phyloP scores from a whole-genome alignment of 2,888 invertebrate species.

The Disparrhopalites patrizii region DNA sequence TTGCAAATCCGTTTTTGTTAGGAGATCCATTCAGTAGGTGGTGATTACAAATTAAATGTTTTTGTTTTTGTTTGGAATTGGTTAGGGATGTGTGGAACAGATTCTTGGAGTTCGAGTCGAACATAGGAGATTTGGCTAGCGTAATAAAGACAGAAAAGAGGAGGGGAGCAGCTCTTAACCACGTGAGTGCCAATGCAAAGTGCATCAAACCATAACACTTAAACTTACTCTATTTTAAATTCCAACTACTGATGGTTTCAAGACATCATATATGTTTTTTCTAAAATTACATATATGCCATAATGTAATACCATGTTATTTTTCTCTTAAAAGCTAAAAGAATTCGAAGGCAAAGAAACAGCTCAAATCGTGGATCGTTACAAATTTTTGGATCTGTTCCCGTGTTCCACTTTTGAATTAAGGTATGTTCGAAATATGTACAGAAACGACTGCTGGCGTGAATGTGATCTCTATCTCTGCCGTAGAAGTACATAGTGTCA shows the following conservation, averaged over 20 bases:
- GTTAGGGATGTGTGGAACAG: slow-evolving; percentile 98
- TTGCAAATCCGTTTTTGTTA: slow-evolving; percentile 39
- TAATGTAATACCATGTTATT: slow-evolving; percentile 15
- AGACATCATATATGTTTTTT: background rate
- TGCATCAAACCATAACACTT: no score
- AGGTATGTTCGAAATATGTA: slow-evolving; percentile 55
- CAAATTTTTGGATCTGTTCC: slow-evolving; percentile 90
- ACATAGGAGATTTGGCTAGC: slow-evolving; percentile 94
- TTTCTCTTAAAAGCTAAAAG: slow-evolving; percentile 71
- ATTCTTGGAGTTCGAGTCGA: slow-evolving; percentile 97
- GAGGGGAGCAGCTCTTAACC: slow-evolving; percentile 82
- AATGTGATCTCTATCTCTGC: background rate
- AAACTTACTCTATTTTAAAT: background rate
- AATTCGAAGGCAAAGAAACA: slow-evolving; percentile 95
- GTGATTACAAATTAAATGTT: slow-evolving; percentile 4
- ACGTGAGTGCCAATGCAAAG: slow-evolving; percentile 62
- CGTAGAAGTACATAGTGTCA: background rate
- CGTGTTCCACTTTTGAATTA: slow-evolving; percentile 85
- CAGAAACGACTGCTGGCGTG: background rate
- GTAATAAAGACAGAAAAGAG: slow-evolving; percentile 96
- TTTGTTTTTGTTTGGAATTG: no score
- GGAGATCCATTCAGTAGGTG: background rate
- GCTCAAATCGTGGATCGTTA: slow-evolving; percentile 94
- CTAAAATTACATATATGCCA: background rate
- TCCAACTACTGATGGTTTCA: background rate